Percentiles rank a stretch among this genome's conserved stretches.
Evolutionary conservation across 2,113 vertebrate species (phyloP).

Genomic region (Xyrauchen texanus): DNA sequence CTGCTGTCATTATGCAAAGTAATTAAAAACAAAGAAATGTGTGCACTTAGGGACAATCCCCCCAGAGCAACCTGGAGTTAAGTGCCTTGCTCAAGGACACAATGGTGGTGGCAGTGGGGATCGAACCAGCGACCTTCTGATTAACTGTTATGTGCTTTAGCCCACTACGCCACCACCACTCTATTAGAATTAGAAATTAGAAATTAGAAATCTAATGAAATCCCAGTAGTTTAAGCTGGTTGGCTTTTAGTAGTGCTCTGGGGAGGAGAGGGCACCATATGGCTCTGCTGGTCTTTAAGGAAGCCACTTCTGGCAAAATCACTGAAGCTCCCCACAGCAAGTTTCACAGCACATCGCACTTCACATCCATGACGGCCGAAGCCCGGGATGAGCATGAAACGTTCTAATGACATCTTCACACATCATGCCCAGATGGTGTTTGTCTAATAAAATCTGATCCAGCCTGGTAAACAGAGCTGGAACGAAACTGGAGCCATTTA

Average conservation of each 20-base stretch:
- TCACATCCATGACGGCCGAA: slow-evolving; percentile 60
- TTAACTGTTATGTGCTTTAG: no score
- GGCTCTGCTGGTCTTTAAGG: slow-evolving; percentile 73
- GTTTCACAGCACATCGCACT: slow-evolving; percentile 64
- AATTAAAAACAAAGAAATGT: no score
- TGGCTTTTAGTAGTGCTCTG: slow-evolving; percentile 7
- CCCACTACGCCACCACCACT: no score
- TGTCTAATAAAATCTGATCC: slow-evolving; percentile 72
- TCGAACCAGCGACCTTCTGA: no score
- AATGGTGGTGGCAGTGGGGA: no score
- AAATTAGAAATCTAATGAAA: no score
- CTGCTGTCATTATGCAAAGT: no score
- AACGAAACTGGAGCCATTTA: slow-evolving; percentile 39
- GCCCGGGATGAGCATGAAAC: slow-evolving; percentile 37
- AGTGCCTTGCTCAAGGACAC: no score
- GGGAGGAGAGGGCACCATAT: slow-evolving; percentile 60
- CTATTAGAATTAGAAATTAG: no score
- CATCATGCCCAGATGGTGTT: slow-evolving; percentile 75
- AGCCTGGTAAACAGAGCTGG: slow-evolving; percentile 63
- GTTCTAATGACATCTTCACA: slow-evolving; percentile 68
- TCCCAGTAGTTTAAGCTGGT: no score
- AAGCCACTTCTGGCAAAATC: slow-evolving; percentile 67
- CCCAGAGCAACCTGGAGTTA: no score
- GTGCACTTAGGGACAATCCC: no score
- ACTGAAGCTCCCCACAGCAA: slow-evolving; percentile 54